Evolutionary conservation across 2,113 vertebrate species (phyloP).

Genomic region (Synodontis membranacea): DNA sequence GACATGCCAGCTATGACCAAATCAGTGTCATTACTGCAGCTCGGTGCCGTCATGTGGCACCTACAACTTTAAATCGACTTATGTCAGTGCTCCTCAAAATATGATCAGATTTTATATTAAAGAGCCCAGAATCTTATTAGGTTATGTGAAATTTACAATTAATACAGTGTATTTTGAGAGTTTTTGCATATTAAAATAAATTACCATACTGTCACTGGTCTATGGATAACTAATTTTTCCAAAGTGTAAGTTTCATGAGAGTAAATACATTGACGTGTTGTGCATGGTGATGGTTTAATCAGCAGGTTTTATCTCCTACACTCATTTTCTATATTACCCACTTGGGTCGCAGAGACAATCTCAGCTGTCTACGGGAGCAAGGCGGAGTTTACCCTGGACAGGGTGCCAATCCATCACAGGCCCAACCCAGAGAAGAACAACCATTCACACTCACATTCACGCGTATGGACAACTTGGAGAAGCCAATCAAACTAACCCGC

Average conservation of each 20-base stretch:
- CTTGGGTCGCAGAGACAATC: too few species aligned
- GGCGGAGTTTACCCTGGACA: too few species aligned
- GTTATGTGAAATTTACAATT: neutral
- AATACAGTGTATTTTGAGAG: neutral
- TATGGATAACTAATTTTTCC: neutral
- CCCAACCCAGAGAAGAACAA: too few species aligned
- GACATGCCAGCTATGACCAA: neutral
- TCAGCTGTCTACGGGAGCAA: too few species aligned
- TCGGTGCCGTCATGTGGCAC: neutral
- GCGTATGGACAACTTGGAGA: too few species aligned
- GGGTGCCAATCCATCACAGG: too few species aligned
- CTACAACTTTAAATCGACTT: neutral
- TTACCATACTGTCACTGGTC: neutral
- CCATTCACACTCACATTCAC: too few species aligned
- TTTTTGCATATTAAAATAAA: constrained; percentile 12
- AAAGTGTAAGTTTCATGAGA: constrained; percentile 13
- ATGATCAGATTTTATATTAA: neutral
- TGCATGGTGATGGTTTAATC: neutral
- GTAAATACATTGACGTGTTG: neutral
- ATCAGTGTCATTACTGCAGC: constrained; percentile 3
- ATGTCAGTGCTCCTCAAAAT: constrained; percentile 16
- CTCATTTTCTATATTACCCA: too few species aligned
- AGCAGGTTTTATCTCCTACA: too few species aligned
- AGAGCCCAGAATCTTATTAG: constrained; percentile 5
- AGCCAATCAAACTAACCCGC: too few species aligned